Conservation (phyloP, 2,888 invertebrate species). For the Pseudococcus longispinus region DNA sequence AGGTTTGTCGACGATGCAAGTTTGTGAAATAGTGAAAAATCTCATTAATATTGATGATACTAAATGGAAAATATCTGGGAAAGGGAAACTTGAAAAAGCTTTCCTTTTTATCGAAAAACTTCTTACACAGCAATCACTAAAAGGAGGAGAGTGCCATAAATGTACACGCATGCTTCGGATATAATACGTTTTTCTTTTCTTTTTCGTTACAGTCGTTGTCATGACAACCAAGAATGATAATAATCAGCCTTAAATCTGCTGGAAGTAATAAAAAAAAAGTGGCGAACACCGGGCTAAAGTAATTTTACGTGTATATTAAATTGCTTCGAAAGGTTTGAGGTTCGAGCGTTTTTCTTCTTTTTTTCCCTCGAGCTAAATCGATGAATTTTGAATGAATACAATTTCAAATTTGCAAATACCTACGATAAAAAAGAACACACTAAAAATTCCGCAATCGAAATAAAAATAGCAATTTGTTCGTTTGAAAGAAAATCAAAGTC, state of each 20-base stretch:
- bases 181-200: constrained; percentile 44
- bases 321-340: constrained; percentile 40
- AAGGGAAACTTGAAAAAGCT: constrained; percentile 40
- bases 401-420: neutral
- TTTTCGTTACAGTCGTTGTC: constrained; percentile 40
- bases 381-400: constrained; percentile 7
- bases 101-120: constrained; percentile 38
- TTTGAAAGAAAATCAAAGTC: neutral
- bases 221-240: constrained; percentile 56
- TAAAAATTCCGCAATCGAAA: neutral
- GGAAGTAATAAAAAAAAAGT: constrained; percentile 54
- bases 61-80: neutral
- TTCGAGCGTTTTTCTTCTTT: neutral
- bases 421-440: neutral
- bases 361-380: neutral
- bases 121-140: constrained; percentile 26
- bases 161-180: constrained; percentile 51
- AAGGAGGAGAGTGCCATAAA: constrained; percentile 48
- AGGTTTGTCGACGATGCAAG: neutral
- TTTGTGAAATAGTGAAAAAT: neutral
- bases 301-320: constrained; percentile 54
- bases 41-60: constrained; percentile 52
- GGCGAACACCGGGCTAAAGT: constrained; percentile 46
- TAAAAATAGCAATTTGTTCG: neutral
- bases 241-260: constrained; percentile 56